Evolutionary conservation across 2,113 vertebrate species (phyloP).

Genomic region (Paraplagusia blochii): DNA sequence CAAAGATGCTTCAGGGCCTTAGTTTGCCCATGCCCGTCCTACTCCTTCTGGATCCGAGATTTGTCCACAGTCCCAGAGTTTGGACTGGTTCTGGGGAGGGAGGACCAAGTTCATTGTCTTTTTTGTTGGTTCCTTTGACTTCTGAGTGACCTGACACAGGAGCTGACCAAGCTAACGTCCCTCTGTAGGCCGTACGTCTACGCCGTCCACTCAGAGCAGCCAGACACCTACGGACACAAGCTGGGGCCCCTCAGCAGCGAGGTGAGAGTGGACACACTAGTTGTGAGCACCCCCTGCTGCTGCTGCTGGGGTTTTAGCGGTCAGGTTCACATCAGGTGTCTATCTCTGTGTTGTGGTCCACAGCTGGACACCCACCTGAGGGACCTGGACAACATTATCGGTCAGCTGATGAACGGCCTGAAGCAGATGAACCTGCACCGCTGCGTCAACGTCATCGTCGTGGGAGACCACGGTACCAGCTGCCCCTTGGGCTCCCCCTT

Average conservation of each 20-base stretch:
- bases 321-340: neutral
- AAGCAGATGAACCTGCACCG: slow-evolving; percentile 94
- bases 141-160: neutral
- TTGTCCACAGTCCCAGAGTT: too few species aligned
- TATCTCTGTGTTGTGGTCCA: rapidly evolving
- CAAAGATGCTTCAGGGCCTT: too few species aligned
- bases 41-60: too few species aligned
- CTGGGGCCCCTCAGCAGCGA: slow-evolving; percentile 91
- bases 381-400: slow-evolving; percentile 90
- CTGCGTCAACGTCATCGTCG: slow-evolving; percentile 93
- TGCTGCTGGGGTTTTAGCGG: neutral
- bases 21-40: too few species aligned
- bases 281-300: too few species aligned
- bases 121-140: too few species aligned
- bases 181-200: slow-evolving; percentile 88
- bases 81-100: too few species aligned
- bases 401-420: slow-evolving; percentile 95
- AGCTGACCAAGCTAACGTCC: neutral
- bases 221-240: slow-evolving; percentile 90
- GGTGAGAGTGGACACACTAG: slow-evolving; percentile 53
- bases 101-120: too few species aligned
- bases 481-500: too few species aligned
- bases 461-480: slow-evolving; percentile 90
- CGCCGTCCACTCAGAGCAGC: slow-evolving; percentile 95
- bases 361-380: slow-evolving; percentile 90